Conservation (phyloP, 2,113 vertebrate genomes). For the Gopherus evgoodei region DNA sequence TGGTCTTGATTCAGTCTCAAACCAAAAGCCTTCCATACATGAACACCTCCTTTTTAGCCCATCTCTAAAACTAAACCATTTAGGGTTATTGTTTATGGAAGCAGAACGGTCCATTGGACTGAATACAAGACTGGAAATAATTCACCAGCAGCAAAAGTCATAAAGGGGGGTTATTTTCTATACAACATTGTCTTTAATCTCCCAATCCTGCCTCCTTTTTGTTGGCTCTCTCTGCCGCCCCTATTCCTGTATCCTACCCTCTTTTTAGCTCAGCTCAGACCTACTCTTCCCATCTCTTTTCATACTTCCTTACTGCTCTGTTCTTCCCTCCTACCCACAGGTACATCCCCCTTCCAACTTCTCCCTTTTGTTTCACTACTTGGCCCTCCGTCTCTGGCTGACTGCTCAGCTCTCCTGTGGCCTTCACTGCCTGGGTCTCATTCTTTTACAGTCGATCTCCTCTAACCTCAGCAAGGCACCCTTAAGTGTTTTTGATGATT, state of each 20-base stretch:
- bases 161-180: conserved; percentile 5
- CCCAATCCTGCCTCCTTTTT: conserved; percentile 33
- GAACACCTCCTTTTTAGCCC: background rate
- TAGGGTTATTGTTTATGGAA: conserved; percentile 11
- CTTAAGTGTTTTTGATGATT: background rate
- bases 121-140: conserved; percentile 41
- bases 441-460: background rate
- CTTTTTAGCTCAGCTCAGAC: background rate
- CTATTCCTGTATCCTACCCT: background rate
- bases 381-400: background rate
- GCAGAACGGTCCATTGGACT: background rate
- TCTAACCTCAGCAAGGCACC: background rate
- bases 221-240: background rate
- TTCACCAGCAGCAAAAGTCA: conserved; percentile 44
- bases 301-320: background rate
- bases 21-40: background rate
- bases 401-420: background rate
- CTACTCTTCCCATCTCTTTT: background rate
- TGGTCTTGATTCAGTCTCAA: background rate
- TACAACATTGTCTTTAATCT: background rate
- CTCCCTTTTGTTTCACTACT: background rate
- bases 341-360: background rate
- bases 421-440: background rate
- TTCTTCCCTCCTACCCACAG: background rate
- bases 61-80: background rate